phyloP scores from a whole-genome alignment of 2,888 invertebrate genomes.

The Chrysomela aeneicollis region DNA sequence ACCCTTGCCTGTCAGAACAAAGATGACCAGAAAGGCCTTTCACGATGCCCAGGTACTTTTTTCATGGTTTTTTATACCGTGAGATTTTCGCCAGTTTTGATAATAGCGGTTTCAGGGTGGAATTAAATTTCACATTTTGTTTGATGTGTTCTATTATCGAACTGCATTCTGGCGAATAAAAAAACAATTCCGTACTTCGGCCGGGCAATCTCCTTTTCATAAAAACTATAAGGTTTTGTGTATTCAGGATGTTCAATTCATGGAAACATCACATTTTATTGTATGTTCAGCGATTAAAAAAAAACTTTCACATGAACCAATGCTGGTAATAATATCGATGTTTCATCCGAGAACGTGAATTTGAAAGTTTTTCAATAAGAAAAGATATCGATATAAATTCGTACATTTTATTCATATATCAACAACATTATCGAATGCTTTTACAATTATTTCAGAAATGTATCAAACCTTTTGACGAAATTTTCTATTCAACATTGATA shows the following conservation, averaged over 20 bases:
- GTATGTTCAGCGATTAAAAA: no score
- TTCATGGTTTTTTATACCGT: constrained; percentile 50
- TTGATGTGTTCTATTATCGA: neutral
- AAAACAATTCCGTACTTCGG: neutral
- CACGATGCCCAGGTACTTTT: constrained; percentile 51
- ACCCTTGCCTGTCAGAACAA: constrained; percentile 46
- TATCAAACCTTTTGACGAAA: no score
- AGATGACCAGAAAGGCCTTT: constrained; percentile 52
- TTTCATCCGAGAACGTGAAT: no score
- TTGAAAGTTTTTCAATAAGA: no score
- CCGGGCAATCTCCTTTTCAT: neutral
- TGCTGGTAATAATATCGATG: no score
- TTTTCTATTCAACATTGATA: no score
- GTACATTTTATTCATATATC: no score
- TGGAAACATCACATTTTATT: neutral
- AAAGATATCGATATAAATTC: no score
- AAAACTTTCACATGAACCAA: no score
- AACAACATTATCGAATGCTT: no score
- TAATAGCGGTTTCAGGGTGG: constrained; percentile 47
- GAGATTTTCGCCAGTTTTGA: constrained; percentile 48
- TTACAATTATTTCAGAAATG: no score
- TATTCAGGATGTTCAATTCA: neutral
- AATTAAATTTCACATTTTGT: constrained; percentile 52
- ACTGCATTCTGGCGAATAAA: neutral
- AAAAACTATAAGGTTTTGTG: neutral